These are phyloP conservation scores for Anticlea derivata DNA, from an alignment of 2,888 invertebrate genomes.

Conservation along the genomic window DNA sequence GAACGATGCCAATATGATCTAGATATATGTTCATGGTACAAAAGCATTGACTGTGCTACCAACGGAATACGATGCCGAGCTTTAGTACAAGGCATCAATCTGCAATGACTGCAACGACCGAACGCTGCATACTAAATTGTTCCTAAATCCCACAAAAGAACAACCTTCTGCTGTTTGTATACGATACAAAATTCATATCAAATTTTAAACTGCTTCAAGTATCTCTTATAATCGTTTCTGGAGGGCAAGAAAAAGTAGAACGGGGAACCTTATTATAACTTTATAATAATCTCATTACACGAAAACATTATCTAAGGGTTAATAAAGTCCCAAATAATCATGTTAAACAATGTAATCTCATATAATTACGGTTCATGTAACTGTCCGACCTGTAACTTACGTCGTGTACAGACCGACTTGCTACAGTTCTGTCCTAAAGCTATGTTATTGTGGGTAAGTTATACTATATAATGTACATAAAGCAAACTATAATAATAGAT, in stretches of 20 bases:
- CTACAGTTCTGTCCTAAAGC: conserved; percentile 13
- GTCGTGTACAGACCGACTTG: conserved; percentile 22
- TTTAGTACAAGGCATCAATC: conserved; percentile 44
- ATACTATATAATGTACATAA: conserved; percentile 26
- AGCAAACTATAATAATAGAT: conserved; percentile 40
- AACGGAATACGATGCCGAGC: conserved; percentile 35
- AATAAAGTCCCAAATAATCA: conserved; percentile 28
- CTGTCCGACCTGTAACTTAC: conserved; percentile 29
- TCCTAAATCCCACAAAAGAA: conserved; percentile 31
- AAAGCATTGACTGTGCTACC: conserved; percentile 31
- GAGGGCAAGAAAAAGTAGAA: conserved; percentile 3
- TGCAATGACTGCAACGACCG: conserved; percentile 41
- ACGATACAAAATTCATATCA: not conserved
- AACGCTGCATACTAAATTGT: conserved; percentile 41
- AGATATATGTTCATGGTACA: not conserved
- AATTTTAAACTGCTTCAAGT: too few species aligned
- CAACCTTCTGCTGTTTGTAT: conserved; percentile 11
- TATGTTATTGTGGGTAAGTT: conserved; percentile 24
- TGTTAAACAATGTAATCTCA: conserved; percentile 27
- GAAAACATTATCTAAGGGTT: conserved; percentile 20
- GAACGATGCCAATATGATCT: not conserved
- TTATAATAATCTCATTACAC: conserved; percentile 23
- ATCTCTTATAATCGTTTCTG: not conserved
- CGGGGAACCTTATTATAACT: conserved; percentile 21
- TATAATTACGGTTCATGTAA: conserved; percentile 34